phyloP scores from a whole-genome alignment of 2,113 vertebrate genomes.

The Perca schrenkii region DNA sequence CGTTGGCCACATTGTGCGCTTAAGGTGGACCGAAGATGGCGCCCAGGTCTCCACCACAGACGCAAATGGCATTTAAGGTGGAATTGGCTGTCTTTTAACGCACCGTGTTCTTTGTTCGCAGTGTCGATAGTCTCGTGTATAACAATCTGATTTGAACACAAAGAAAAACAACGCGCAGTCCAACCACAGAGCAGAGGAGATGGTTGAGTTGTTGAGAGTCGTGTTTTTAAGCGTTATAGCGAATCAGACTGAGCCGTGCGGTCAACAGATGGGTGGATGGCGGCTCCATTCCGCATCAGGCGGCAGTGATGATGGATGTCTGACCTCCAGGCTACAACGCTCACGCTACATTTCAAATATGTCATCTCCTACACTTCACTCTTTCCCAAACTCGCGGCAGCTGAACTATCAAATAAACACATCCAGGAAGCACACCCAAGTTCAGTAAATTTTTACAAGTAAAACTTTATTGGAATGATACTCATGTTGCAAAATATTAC shows the following conservation, averaged over 20 bases:
- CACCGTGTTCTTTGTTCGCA: conserved; percentile 73
- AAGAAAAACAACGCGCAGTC: not conserved
- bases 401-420: not conserved
- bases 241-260: conserved; percentile 12
- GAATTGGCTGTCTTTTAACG: conserved; percentile 59
- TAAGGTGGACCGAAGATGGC: conserved; percentile 84
- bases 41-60: conserved; percentile 49
- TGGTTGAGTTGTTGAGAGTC: not conserved
- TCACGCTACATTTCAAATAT: not conserved
- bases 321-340: conserved; percentile 28
- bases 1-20: conserved; percentile 81
- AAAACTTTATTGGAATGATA: conserved; percentile 87
- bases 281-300: conserved; percentile 47
- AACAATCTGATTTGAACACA: not conserved
- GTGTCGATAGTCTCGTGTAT: conserved; percentile 2
- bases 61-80: conserved; percentile 82
- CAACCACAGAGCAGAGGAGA: not conserved
- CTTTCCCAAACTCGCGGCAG: not conserved
- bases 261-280: conserved; percentile 64
- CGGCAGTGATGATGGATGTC: conserved; percentile 52
- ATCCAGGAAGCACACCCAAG: conserved; percentile 8
- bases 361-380: not conserved
- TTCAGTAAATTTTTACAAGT: conserved; percentile 78
- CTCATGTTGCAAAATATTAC: conserved; percentile 85
- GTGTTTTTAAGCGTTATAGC: conserved; percentile 7